phyloP scores from a whole-genome alignment of 2,888 invertebrate species.

The Elysia crispata region DNA sequence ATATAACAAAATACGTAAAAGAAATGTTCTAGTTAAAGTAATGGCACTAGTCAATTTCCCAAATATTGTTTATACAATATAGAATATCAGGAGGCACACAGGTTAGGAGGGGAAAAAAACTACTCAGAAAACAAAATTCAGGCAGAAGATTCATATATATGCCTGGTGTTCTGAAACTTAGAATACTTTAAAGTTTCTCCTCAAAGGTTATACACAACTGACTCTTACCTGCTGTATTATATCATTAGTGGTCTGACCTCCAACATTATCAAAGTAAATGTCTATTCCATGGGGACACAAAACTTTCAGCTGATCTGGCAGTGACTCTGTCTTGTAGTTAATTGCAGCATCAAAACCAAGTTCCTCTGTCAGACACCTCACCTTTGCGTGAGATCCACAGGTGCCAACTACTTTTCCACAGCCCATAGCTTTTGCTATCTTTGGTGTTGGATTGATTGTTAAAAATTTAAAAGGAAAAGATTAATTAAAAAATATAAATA shows the following conservation, averaged over 20 bases:
- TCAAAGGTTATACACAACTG: too few relatives aligned
- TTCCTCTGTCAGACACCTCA: constrained; percentile 67
- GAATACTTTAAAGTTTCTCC: too few relatives aligned
- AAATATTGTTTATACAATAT: too few relatives aligned
- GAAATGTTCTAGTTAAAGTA: too few relatives aligned
- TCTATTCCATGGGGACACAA: constrained; percentile 75
- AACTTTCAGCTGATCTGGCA: constrained; percentile 63
- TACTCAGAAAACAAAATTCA: neutral
- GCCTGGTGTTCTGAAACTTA: too few relatives aligned
- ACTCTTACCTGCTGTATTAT: constrained; percentile 64
- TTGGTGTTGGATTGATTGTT: neutral
- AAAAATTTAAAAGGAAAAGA: too few relatives aligned
- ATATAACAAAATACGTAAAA: too few relatives aligned
- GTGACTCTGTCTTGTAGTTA: constrained; percentile 75
- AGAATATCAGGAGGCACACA: neutral
- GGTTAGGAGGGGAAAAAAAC: neutral
- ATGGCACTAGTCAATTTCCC: too few relatives aligned
- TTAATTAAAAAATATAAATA: too few relatives aligned
- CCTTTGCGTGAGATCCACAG: constrained; percentile 76
- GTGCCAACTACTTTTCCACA: constrained; percentile 76
- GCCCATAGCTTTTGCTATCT: constrained; percentile 74
- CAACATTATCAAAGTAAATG: constrained; percentile 78
- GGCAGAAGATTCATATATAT: neutral
- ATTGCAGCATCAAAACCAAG: constrained; percentile 75
- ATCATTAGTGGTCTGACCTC: constrained; percentile 74